phyloP scores from a whole-genome alignment of 2,888 invertebrate species.

The Leptinotarsa peninsularis region DNA sequence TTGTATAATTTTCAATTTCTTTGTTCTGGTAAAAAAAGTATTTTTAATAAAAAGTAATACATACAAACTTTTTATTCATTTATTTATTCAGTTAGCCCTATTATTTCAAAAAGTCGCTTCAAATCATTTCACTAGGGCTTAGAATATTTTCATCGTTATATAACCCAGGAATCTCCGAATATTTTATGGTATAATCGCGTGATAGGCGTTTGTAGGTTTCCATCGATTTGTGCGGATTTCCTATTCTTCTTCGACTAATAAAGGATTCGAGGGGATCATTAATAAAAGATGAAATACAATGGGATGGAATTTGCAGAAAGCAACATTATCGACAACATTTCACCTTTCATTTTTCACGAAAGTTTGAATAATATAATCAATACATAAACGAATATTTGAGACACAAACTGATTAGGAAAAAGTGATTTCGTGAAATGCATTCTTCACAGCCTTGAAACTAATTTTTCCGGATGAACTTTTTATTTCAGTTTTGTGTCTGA shows the following conservation, averaged over 20 bases:
- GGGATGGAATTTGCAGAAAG: conserved; percentile 8
- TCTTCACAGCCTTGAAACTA: too few species aligned
- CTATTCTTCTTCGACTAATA: conserved; percentile 36
- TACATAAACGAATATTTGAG: too few species aligned
- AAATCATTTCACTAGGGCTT: background rate
- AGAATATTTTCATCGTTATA: background rate
- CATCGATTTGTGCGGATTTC: conserved; percentile 40
- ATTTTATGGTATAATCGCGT: conserved; percentile 43
- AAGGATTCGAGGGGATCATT: conserved; percentile 30
- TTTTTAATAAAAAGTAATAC: too few species aligned
- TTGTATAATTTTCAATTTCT: too few species aligned
- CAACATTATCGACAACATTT: conserved; percentile 8
- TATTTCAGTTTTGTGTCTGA: too few species aligned
- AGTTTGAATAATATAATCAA: background rate
- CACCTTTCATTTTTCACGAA: background rate
- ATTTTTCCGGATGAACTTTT: too few species aligned
- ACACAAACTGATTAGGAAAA: too few species aligned
- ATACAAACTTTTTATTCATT: too few species aligned
- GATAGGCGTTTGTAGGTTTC: conserved; percentile 32
- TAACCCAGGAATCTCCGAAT: conserved; percentile 7
- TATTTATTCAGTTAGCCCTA: too few species aligned
- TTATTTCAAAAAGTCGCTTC: too few species aligned
- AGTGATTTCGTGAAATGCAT: too few species aligned
- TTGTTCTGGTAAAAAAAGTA: too few species aligned
- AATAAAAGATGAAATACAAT: conserved; percentile 30